These are phyloP conservation scores for Patella pellucida DNA, from an alignment of 2,888 invertebrate genomes.

Conservation along the genomic window DNA sequence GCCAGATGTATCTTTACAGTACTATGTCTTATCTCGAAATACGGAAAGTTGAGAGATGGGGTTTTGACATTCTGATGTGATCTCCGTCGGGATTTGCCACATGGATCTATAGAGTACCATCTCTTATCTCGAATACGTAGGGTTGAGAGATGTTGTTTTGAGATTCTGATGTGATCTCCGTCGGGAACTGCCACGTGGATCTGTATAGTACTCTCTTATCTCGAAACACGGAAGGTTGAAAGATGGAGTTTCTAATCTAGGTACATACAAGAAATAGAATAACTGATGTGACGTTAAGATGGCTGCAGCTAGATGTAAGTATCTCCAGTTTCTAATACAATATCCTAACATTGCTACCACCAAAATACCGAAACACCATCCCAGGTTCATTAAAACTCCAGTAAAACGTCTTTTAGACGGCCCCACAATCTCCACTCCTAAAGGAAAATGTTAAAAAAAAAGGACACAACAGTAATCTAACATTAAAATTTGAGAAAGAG, in stretches of 20 bases:
- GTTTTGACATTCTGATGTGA: too few relatives aligned
- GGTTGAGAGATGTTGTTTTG: too few relatives aligned
- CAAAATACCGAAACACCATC: neutral
- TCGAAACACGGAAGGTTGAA: neutral
- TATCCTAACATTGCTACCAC: neutral
- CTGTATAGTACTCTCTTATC: too few relatives aligned
- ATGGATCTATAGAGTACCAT: too few relatives aligned
- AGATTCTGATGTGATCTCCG: neutral
- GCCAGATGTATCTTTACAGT: too few relatives aligned
- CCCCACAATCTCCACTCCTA: neutral
- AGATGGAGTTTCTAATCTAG: neutral
- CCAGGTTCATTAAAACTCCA: neutral
- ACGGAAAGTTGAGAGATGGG: too few relatives aligned
- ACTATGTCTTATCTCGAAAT: too few relatives aligned
- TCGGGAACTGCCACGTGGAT: too few relatives aligned
- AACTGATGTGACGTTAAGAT: neutral
- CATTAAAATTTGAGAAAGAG: too few relatives aligned
- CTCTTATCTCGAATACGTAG: neutral
- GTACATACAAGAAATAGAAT: neutral
- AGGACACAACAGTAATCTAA: neutral
- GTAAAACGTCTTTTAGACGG: conserved; percentile 3
- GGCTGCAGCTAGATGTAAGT: neutral
- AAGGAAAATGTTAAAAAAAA: neutral
- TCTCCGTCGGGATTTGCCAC: too few relatives aligned
- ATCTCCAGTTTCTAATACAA: neutral